Evolutionary conservation across 2,797 vertebrate genomes (phyloP), one percentile per base, ranked within the genome.

Genomic region (Tragelaphus oryx): DNA sequence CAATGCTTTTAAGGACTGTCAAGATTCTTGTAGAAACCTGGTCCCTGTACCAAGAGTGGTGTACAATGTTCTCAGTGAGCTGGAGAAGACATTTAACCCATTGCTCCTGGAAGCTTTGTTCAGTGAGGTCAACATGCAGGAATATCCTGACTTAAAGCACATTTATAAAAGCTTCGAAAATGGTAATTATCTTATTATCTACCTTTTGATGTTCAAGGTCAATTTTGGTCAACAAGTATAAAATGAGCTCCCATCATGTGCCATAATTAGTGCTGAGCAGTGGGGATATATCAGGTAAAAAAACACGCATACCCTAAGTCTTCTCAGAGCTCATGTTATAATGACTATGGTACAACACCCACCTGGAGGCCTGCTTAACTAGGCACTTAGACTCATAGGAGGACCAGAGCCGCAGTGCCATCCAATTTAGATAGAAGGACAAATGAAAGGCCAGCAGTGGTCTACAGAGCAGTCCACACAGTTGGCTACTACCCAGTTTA

Each of bases 1-100:
- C 20, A 54, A 33, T 93, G 10, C 87, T 78, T 71, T 95, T 96
- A 94, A 97, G 97, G 89, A 94, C 54, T 89, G 13, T 89, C 33
- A 81, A 60, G 87, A 93, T 0, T 96, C 83, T 46, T 81, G 4
- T 60, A 89, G 22, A 81, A 87, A 93, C 48, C 37, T 91, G 46
- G 60, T 96, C 4, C 96, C 95, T 87, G 13, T 97, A 22, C 3
- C 44, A 0, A 37, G 0, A 8, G 96, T 97, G 52, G 59, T 85
- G 8, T 97, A 97, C 71, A 16, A 14, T 4, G 84, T 94, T 26
- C 96, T 97, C 28, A 2, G 0, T 3, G 7, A 65, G 9, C 59
- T 97, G 81, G 96, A 97, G 92, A 87, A 87, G 55, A 78, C 0
- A 0, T 93, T 96, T 78, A 4, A 75, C 18, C 1, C 11, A 3